These are phyloP conservation scores for Podocnemis expansa DNA, from an alignment of 2,113 vertebrate genomes.

Conservation along the genomic window DNA sequence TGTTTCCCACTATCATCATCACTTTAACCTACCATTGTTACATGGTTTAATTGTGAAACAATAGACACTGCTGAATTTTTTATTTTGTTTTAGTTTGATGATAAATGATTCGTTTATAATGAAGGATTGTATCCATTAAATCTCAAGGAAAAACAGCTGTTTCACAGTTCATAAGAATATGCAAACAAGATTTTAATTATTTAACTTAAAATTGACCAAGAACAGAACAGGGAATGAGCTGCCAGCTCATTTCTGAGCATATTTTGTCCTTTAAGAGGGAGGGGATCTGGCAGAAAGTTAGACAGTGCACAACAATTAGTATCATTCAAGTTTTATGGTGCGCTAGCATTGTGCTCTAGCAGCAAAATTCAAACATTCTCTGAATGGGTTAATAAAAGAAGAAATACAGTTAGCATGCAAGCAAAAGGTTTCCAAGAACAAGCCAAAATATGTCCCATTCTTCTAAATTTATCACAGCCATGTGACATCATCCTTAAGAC, in stretches of 20 bases:
- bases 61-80: slow-evolving; percentile 50
- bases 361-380: slow-evolving; percentile 77
- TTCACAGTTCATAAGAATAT: slow-evolving; percentile 70
- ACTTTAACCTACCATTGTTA: background rate
- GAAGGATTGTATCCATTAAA: slow-evolving; percentile 65
- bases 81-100: slow-evolving; percentile 28
- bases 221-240: slow-evolving; percentile 55
- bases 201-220: slow-evolving; percentile 70
- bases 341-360: slow-evolving; percentile 70
- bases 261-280: slow-evolving; percentile 75
- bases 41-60: slow-evolving; percentile 54
- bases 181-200: slow-evolving; percentile 70
- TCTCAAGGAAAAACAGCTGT: slow-evolving; percentile 66
- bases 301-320: slow-evolving; percentile 80
- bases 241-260: slow-evolving; percentile 70
- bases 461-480: slow-evolving; percentile 79
- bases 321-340: slow-evolving; percentile 76
- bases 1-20: background rate
- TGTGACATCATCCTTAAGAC: slow-evolving; percentile 74
- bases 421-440: slow-evolving; percentile 75
- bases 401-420: slow-evolving; percentile 73
- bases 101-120: slow-evolving; percentile 60
- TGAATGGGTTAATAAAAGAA: slow-evolving; percentile 79
- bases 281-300: slow-evolving; percentile 68
- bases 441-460: slow-evolving; percentile 73